Evolutionary conservation across 2,888 invertebrate genomes (phyloP), one percentile per base, ranked within the genome.

Genomic region (Eueremaeus valkanovi): DNA sequence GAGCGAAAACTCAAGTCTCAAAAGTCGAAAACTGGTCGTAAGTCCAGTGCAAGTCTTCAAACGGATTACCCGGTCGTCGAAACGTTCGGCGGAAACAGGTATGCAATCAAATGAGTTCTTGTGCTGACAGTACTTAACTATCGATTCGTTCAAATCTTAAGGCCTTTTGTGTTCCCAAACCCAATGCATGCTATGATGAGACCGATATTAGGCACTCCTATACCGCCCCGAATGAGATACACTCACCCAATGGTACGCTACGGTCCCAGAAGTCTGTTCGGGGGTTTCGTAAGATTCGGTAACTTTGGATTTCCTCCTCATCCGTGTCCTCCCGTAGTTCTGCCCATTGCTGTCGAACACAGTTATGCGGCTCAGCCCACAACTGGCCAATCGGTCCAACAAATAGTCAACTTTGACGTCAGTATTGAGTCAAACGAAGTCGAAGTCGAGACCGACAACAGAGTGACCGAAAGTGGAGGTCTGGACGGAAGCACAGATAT

Each of bases 1-100:
- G 75, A 77, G 33, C 58, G 73, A 29, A 75, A 75, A 13, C 58
- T 51, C 31, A 72, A 75, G 29, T 58, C 36, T n/a, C 33, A 36
- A 66, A 66, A 36, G 66, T 66, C 66, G 21, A 5, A n/a, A 66
- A 66, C 33, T 18, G 13, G n/a, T 36, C 66, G n/a, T 27, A 21
- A 31, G 16, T 8, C 66, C 36, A 36, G 11, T 1, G 36, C 24
- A 29, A 27, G 24, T 8, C 6, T 33, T 13, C n/a, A 8, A n/a
- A 66, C 18, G 6, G n/a, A 36, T 3, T n/a, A 18, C 11, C n/a
- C 66, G 18, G n/a, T 36, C 1, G 36, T 66, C 31, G 18, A 13
- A 1, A 9, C 36, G 6, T 36, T 66, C 11, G 21, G 36, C 33
- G 36, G 36, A 36, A 27, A 66, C n/a, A 33, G 66, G 66, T 66